Evolutionary conservation across 2,113 vertebrate genomes (phyloP).

Genomic region (Zosterops hypoxanthus): DNA sequence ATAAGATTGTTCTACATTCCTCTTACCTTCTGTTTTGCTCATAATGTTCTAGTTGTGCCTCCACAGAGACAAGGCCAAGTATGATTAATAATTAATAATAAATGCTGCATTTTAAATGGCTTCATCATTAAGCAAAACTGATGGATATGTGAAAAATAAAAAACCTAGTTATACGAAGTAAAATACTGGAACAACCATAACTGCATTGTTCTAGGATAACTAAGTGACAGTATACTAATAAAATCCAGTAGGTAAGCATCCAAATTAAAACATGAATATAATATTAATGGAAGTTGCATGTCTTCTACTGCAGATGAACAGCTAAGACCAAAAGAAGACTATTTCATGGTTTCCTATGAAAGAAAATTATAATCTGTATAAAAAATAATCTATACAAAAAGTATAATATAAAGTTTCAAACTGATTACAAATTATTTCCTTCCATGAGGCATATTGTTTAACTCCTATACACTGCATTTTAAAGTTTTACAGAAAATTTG

Average conservation of each 20-base stretch:
- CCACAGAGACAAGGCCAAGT: background rate
- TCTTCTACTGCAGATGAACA: slow-evolving; percentile 35
- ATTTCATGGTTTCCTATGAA: slow-evolving; percentile 24
- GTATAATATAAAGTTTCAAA: slow-evolving; percentile 25
- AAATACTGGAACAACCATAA: background rate
- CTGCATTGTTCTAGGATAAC: background rate
- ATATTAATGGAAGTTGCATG: slow-evolving; percentile 40
- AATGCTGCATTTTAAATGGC: background rate
- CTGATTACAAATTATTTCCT: slow-evolving; percentile 4
- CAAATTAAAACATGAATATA: slow-evolving; percentile 56
- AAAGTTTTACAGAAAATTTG: slow-evolving; percentile 9
- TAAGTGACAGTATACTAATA: background rate
- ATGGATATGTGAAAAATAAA: background rate
- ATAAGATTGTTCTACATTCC: background rate
- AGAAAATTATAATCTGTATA: slow-evolving; percentile 22
- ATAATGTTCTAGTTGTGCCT: background rate
- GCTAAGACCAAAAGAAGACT: background rate
- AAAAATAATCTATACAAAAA: background rate
- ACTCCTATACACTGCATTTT: slow-evolving; percentile 27
- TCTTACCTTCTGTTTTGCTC: background rate
- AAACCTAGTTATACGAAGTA: background rate
- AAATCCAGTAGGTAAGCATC: slow-evolving; percentile 57
- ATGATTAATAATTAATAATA: background rate
- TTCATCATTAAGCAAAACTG: background rate
- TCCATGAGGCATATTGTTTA: background rate